Conservation (phyloP, 2,797 vertebrate species). For the Petrocephalus sullivani region DNA sequence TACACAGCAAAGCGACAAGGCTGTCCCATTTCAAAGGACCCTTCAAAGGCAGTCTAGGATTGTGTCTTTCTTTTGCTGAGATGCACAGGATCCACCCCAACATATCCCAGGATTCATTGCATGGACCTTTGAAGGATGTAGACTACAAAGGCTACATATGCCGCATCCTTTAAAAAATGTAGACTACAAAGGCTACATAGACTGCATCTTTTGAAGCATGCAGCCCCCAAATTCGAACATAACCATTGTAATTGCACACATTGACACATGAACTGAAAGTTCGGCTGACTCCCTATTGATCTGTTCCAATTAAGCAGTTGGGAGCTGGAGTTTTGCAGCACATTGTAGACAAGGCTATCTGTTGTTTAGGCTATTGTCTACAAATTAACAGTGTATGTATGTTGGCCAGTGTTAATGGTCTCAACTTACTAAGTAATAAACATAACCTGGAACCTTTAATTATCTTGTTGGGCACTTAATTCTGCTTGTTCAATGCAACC, state of each 20-base stretch:
- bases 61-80: background rate
- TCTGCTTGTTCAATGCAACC: background rate
- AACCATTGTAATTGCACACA: background rate
- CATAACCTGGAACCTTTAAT: background rate
- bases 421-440: no score
- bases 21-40: background rate
- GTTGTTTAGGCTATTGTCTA: no score
- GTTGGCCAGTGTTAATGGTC: no score
- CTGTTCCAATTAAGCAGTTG: background rate
- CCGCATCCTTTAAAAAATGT: background rate
- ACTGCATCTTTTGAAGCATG: background rate
- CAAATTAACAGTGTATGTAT: no score
- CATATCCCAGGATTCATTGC: background rate
- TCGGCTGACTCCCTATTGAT: background rate
- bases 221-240: background rate
- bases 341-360: no score
- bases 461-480: background rate
- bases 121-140: background rate
- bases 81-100: background rate
- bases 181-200: background rate
- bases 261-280: background rate
- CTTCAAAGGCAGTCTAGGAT: background rate
- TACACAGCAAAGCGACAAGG: background rate
- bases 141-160: background rate
- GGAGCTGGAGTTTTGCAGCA: background rate